phyloP scores from a whole-genome alignment of 2,113 vertebrate species.

The Perognathus longimembris region DNA sequence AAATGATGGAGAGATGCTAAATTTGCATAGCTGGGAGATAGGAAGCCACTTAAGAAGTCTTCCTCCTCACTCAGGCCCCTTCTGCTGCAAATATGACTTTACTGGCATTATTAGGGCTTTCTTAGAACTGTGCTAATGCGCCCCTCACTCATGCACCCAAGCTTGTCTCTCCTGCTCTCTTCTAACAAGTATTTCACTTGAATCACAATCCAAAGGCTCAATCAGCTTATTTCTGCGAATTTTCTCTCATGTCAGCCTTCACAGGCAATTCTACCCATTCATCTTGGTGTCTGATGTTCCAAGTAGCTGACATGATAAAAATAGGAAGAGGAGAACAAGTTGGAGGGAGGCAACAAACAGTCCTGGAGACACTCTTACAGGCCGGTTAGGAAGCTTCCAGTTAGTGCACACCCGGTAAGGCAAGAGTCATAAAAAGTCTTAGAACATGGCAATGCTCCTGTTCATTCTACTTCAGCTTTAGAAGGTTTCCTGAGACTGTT shows the following conservation, averaged over 20 bases:
- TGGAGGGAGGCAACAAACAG: background rate
- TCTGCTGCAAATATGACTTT: background rate
- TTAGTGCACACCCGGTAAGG: background rate
- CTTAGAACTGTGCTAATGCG: background rate
- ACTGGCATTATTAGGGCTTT: fast-evolving
- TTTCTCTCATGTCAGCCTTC: background rate
- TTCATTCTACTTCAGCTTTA: background rate
- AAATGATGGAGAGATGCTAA: background rate
- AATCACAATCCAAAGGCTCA: background rate
- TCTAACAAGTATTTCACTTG: background rate
- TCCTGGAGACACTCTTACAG: background rate
- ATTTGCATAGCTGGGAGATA: background rate
- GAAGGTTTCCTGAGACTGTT: background rate
- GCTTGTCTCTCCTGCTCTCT: background rate
- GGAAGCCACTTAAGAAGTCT: background rate
- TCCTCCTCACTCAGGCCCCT: background rate
- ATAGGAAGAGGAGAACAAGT: background rate
- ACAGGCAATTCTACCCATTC: background rate
- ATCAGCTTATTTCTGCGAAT: background rate
- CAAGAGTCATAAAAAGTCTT: background rate
- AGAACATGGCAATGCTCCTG: background rate
- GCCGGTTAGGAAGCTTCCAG: background rate
- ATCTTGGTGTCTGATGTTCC: background rate
- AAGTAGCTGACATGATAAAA: background rate
- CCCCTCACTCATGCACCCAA: background rate